A percentile compares a stretch with the other conserved stretches of the same genome.
Conservation (phyloP, 2,797 vertebrate species). For the Pteropus rufus region DNA sequence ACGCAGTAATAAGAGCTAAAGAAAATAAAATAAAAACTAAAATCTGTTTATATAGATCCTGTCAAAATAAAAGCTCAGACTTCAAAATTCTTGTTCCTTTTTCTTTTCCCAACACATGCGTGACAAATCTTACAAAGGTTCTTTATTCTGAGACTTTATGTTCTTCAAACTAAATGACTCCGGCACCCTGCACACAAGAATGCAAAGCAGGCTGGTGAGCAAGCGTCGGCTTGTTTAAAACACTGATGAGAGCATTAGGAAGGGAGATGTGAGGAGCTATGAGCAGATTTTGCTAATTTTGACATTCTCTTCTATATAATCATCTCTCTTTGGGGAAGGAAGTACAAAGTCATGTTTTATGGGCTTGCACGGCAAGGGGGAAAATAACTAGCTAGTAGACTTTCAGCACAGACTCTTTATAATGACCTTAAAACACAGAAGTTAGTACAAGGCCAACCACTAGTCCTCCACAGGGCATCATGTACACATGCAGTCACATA, state of each 20-base stretch:
- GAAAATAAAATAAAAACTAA: not conserved
- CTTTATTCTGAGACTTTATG: not conserved
- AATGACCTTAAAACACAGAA: not conserved
- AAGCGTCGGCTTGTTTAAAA: slow-evolving; percentile 57
- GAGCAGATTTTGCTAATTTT: slow-evolving; percentile 8
- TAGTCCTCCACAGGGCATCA: too few relatives aligned
- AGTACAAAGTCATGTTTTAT: not conserved
- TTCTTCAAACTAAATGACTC: slow-evolving; percentile 40
- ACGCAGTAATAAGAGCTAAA: not conserved
- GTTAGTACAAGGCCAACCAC: not conserved
- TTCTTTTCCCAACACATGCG: not conserved
- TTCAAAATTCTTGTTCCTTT: slow-evolving; percentile 30
- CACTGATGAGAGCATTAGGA: not conserved
- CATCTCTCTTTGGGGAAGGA: not conserved
- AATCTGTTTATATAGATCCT: slow-evolving; percentile 9
- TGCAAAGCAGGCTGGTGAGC: slow-evolving; percentile 30
- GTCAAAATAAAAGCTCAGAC: slow-evolving; percentile 19
- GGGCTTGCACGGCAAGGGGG: not conserved
- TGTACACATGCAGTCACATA: not conserved
- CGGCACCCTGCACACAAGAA: slow-evolving; percentile 24
- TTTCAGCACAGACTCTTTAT: not conserved
- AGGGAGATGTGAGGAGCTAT: not conserved
- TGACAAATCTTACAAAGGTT: slow-evolving; percentile 41
- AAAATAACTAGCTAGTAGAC: not conserved
- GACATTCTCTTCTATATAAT: not conserved